These are phyloP conservation scores for Megastigmus dorsalis DNA, from an alignment of 2,888 invertebrate genomes.

Conservation along the genomic window DNA sequence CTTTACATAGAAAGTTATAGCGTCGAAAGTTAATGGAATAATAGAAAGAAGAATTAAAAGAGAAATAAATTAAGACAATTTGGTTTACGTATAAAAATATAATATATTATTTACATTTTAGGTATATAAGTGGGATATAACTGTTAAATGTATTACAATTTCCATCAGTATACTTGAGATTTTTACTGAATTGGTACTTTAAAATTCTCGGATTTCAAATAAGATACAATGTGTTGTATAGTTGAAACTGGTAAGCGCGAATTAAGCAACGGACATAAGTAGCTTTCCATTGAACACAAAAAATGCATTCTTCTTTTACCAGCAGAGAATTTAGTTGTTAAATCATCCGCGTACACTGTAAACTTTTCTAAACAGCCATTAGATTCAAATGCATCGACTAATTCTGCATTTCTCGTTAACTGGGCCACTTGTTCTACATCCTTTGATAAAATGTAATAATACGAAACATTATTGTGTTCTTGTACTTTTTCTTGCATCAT, in stretches of 20 bases:
- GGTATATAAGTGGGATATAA: too few relatives aligned
- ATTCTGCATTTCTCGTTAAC: not conserved
- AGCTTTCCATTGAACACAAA: not conserved
- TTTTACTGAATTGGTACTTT: not conserved
- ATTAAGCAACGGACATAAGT: not conserved
- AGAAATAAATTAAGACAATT: too few relatives aligned
- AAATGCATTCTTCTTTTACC: not conserved
- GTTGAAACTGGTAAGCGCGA: not conserved
- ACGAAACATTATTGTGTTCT: not conserved
- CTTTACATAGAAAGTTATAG: too few relatives aligned
- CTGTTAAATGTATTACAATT: too few relatives aligned
- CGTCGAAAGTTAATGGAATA: too few relatives aligned
- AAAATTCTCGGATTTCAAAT: not conserved
- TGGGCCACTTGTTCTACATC: not conserved
- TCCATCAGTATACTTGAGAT: not conserved
- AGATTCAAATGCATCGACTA: not conserved
- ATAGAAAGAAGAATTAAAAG: too few relatives aligned
- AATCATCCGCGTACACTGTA: not conserved
- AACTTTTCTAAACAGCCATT: not conserved
- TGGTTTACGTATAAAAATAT: too few relatives aligned
- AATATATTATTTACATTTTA: too few relatives aligned
- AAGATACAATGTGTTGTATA: not conserved
- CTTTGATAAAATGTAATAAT: not conserved
- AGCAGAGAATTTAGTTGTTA: not conserved
- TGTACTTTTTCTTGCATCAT: not conserved